Evolutionary conservation across 2,113 vertebrate species (phyloP).

Genomic region (Dicrurus megarhynchus): DNA sequence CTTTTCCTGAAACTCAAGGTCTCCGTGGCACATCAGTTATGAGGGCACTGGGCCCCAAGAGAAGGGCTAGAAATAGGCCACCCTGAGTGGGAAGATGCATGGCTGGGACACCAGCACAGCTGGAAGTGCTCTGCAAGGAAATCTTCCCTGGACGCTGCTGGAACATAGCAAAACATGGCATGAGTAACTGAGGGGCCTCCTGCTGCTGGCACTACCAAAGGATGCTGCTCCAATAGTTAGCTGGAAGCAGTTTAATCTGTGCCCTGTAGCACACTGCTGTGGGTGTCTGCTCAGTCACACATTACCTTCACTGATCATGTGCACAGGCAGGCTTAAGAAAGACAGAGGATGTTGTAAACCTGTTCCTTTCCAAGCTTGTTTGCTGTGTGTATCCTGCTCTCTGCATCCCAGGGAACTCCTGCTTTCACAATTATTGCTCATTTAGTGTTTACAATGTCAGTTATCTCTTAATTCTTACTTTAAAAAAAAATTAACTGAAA

Average conservation of each 20-base stretch:
- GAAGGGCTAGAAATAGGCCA: neutral
- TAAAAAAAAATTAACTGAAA: neutral
- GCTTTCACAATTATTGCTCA: neutral
- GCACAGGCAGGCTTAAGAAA: neutral
- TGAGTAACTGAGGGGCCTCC: neutral
- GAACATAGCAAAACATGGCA: neutral
- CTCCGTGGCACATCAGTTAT: neutral
- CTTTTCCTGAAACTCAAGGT: neutral
- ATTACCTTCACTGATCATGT: neutral
- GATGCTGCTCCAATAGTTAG: neutral
- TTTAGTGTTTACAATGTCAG: neutral
- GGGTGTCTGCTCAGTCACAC: neutral
- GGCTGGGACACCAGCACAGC: neutral
- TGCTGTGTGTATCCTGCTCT: neutral
- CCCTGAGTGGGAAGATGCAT: neutral
- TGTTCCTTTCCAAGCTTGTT: neutral
- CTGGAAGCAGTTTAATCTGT: neutral
- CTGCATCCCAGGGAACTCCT: neutral
- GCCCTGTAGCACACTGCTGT: neutral
- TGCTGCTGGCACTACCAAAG: neutral
- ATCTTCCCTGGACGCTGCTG: neutral
- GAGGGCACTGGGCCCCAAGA: neutral
- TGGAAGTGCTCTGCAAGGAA: neutral
- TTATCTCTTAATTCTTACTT: neutral
- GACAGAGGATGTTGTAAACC: neutral